Conservation (phyloP, 64 coral and sea anemone species). For the Hydrozoanthus tunicans region DNA sequence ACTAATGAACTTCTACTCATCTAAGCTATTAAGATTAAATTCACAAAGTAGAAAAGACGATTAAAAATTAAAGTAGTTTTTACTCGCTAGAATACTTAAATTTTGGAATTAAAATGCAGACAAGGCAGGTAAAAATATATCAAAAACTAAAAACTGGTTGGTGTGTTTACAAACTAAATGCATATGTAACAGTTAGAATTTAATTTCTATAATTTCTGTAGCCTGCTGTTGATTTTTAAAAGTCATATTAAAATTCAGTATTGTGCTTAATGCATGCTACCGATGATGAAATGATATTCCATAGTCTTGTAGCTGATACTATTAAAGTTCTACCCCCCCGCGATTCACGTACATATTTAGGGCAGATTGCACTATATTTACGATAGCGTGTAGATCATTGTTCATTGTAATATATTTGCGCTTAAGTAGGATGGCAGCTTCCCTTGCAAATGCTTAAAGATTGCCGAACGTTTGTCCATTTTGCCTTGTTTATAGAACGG, state of each 20-base stretch:
- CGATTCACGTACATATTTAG: conserved; percentile 38
- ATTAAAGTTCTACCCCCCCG: conserved; percentile 25
- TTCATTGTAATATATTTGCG: conserved; percentile 10
- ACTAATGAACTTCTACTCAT: too few species aligned
- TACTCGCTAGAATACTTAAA: too few species aligned
- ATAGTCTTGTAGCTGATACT: not conserved
- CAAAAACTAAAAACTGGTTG: too few species aligned
- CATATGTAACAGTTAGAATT: too few species aligned
- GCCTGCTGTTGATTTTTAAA: not conserved
- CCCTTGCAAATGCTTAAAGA: conserved; percentile 38
- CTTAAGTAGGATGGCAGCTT: conserved; percentile 21
- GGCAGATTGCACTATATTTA: conserved; percentile 20
- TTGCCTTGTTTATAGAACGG: conserved; percentile 58
- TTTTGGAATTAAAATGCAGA: too few species aligned
- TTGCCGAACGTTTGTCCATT: conserved; percentile 54
- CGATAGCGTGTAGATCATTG: conserved; percentile 38
- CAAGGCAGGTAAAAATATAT: too few species aligned
- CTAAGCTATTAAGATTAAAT: too few species aligned
- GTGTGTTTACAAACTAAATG: too few species aligned
- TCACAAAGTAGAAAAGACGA: too few species aligned
- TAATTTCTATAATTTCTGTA: too few species aligned
- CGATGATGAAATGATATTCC: not conserved
- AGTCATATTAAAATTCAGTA: not conserved
- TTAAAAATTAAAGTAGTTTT: too few species aligned
- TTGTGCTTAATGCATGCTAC: not conserved